A percentile compares a stretch with the other conserved stretches of the same genome.
Evolutionary conservation across 2,797 vertebrate genomes (phyloP).

Genomic region (Scleropages formosus): DNA sequence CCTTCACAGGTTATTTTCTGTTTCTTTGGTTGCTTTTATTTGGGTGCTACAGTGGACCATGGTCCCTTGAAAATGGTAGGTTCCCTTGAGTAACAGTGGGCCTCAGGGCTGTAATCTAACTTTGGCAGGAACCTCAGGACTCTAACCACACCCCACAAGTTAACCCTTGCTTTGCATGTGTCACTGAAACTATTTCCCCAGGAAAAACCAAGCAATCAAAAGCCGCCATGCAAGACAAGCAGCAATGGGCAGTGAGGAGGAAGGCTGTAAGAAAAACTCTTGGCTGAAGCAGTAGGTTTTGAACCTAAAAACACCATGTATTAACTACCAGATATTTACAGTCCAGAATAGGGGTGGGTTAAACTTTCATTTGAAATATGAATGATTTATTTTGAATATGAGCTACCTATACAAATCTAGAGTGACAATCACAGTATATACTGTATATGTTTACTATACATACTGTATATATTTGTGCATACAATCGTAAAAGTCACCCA

Average conservation of each 20-base stretch:
- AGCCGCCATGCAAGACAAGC: not conserved
- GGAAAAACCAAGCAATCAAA: not conserved
- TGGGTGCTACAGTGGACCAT: not conserved
- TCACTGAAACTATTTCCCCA: not conserved
- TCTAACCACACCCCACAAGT: conserved; percentile 10
- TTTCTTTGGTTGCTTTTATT: conserved; percentile 6
- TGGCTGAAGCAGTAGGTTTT: too few relatives aligned
- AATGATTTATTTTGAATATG: not conserved
- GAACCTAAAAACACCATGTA: not conserved
- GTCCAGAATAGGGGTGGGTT: not conserved
- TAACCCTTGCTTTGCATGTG: conserved; percentile 21
- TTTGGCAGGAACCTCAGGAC: conserved; percentile 29
- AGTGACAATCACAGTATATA: too few relatives aligned
- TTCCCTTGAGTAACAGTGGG: conserved; percentile 9
- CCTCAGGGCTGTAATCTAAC: conserved; percentile 26
- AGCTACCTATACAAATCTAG: too few relatives aligned
- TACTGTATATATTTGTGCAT: not conserved
- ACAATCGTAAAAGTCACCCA: not conserved
- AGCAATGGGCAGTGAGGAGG: not conserved
- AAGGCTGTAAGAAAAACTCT: not conserved
- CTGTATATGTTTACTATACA: too few relatives aligned
- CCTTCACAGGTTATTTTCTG: not conserved
- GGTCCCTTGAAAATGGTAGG: conserved; percentile 29
- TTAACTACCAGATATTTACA: not conserved
- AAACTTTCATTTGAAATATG: not conserved